Base-by-base conservation (phyloP, 2,888 invertebrate genomes). In the Allacma fusca region DNA sequence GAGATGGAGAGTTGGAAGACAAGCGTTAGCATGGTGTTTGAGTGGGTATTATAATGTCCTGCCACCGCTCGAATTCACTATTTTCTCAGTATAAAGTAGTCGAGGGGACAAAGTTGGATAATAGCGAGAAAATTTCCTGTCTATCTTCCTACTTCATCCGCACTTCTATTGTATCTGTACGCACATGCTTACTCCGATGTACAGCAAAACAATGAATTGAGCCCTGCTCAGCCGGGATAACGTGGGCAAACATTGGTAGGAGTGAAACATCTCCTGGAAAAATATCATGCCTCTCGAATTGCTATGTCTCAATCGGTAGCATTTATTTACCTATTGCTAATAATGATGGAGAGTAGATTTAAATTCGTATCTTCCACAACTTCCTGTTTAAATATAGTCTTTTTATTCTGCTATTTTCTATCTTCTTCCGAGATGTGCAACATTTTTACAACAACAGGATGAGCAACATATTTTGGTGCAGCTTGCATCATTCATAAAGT, bases 41-140 rank as follows among this genome's bases (percentile, higher is more conserved):
- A 71, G 71, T 71, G 71, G 71, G 57, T 71, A 71, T 71, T 71
- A 57, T 57, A 5, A 71, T 71, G 71, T 70, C 67, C 24, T 67
- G 4, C 29, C 12, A 67, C 16, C 28, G 29, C 67, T 4, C 21
- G 21, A 69, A 69, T 44, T 57, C 57, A 28, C 28, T 29, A 50
- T 71, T 70, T 71, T 71, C 71, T 43, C 71, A 71, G 44, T 57
- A 26, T 71, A 57, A 43, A 50, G 44, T 65, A 12, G 9, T 29
- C 40, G 57, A 50, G 71, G 71, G 57, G 71, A 71, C 57, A 1
- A 13, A 70, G 70, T 70, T 50, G 57, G 71, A 71, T 71, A 71
- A 71, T 71, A 71, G 71, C 57, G 28, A 50, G 71, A 57, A 71
- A 71, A 71, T 71, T 71, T 71, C 71, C 71, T 50, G 71, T 57